Conservation (phyloP, 1,140 invertebrate species). For the Aphelenchoides besseyi region DNA sequence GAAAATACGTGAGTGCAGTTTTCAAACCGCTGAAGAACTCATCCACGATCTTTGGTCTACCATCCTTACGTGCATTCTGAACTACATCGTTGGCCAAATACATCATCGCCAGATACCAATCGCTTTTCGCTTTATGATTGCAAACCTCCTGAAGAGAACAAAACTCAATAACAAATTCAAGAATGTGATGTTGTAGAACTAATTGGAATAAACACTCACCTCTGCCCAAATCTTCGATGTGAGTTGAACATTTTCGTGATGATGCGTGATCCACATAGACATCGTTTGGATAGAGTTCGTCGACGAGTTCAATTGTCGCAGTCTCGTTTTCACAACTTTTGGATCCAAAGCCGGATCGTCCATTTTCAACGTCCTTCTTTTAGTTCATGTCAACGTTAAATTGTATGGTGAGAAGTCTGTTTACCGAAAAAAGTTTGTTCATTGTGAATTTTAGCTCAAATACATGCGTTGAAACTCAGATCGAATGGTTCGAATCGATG, state of each 20-base stretch:
- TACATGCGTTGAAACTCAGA: too few species aligned
- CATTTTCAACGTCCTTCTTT: background rate
- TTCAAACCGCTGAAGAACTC: slow-evolving; percentile 2
- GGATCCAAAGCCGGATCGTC: background rate
- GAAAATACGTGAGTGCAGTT: background rate
- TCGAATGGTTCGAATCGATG: too few species aligned
- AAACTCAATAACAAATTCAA: background rate
- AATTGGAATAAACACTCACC: slow-evolving; percentile 9
- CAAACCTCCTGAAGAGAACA: slow-evolving; percentile 6
- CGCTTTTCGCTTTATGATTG: background rate
- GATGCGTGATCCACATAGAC: slow-evolving; percentile 20
- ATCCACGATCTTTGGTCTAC: background rate
- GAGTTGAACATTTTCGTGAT: background rate
- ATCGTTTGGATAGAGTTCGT: slow-evolving; percentile 16
- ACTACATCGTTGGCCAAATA: slow-evolving; percentile 14
- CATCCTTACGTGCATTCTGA: slow-evolving; percentile 14
- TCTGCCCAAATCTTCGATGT: slow-evolving; percentile 10
- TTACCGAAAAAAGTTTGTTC: too few species aligned
- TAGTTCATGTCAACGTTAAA: too few species aligned
- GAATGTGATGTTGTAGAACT: too few species aligned
- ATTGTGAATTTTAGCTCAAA: too few species aligned
- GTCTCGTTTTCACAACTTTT: background rate
- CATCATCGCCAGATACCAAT: slow-evolving; percentile 13
- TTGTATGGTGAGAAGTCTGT: too few species aligned
- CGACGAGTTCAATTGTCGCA: slow-evolving; percentile 1